Evolutionary conservation across 2,888 invertebrate genomes (phyloP).

Genomic region (Tachina fera): DNA sequence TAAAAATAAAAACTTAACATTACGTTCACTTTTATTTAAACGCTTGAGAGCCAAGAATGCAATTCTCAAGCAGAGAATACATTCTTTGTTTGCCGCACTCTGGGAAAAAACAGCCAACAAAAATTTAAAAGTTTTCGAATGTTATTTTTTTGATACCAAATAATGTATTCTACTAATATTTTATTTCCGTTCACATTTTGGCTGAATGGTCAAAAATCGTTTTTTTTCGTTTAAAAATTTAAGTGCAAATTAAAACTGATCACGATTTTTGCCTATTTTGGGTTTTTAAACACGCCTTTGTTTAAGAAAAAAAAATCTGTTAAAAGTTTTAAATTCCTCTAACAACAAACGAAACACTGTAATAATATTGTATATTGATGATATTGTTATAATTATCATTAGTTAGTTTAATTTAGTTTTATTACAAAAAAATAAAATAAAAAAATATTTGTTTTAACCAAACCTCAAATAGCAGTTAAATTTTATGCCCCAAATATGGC

Average conservation of each 20-base stretch:
- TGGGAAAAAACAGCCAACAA: slow-evolving; percentile 24
- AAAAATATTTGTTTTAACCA: slow-evolving; percentile 5
- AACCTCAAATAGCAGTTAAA: slow-evolving; percentile 42
- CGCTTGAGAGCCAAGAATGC: not conserved
- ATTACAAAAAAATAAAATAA: slow-evolving; percentile 1
- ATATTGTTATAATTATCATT: slow-evolving; percentile 43
- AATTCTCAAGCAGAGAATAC: not conserved
- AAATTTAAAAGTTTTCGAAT: not conserved
- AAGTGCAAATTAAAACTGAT: slow-evolving; percentile 26
- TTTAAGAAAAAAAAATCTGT: slow-evolving; percentile 15
- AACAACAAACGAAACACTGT: slow-evolving; percentile 19
- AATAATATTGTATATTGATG: not conserved
- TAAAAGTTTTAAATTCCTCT: slow-evolving; percentile 34
- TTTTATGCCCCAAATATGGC: slow-evolving; percentile 69
- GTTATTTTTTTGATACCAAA: not conserved
- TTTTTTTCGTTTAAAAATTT: not conserved
- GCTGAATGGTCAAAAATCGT: not conserved
- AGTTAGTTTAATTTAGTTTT: slow-evolving; percentile 27
- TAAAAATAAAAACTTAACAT: not conserved
- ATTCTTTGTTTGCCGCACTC: not conserved
- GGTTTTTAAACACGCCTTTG: slow-evolving; percentile 31
- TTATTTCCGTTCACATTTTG: slow-evolving; percentile 47
- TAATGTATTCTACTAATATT: not conserved
- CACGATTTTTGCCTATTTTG: slow-evolving; percentile 37
- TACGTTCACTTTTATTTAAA: not conserved